These are phyloP conservation scores for Atta colombica DNA, from an alignment of 1,140 invertebrate species.

Conservation along the genomic window DNA sequence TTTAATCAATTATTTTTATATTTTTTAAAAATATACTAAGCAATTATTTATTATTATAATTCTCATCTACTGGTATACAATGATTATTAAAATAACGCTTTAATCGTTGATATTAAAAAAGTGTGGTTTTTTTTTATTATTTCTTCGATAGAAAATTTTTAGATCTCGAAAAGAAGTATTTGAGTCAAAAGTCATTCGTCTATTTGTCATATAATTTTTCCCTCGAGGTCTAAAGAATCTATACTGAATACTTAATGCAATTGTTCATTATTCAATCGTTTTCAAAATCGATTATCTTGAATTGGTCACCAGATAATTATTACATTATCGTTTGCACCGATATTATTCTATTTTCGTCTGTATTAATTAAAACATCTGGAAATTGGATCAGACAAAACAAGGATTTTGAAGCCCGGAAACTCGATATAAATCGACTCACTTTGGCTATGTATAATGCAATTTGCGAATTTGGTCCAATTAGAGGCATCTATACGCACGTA, in stretches of 20 bases:
- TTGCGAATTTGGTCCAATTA: constrained; percentile 23
- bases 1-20: not conserved
- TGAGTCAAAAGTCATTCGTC: not conserved
- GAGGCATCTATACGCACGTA: constrained; percentile 8
- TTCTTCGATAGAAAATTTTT: not conserved
- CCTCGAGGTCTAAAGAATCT: not conserved
- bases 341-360: constrained; percentile 49
- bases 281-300: constrained; percentile 26
- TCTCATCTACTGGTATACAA: not conserved
- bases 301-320: constrained; percentile 26
- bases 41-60: not conserved
- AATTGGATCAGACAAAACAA: constrained; percentile 37
- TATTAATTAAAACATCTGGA: constrained; percentile 44
- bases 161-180: not conserved
- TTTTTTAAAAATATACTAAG: not conserved
- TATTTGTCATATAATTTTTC: constrained; percentile 4
- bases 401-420: constrained; percentile 31
- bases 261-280: not conserved
- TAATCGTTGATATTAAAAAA: not conserved
- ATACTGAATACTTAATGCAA: not conserved
- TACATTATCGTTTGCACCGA: not conserved
- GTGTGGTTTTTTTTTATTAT: not conserved
- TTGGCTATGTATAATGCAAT: constrained; percentile 15
- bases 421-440: constrained; percentile 46
- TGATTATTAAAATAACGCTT: not conserved